Evolutionary conservation across 2,797 vertebrate species (phyloP).

Genomic region (Scleropages formosus): DNA sequence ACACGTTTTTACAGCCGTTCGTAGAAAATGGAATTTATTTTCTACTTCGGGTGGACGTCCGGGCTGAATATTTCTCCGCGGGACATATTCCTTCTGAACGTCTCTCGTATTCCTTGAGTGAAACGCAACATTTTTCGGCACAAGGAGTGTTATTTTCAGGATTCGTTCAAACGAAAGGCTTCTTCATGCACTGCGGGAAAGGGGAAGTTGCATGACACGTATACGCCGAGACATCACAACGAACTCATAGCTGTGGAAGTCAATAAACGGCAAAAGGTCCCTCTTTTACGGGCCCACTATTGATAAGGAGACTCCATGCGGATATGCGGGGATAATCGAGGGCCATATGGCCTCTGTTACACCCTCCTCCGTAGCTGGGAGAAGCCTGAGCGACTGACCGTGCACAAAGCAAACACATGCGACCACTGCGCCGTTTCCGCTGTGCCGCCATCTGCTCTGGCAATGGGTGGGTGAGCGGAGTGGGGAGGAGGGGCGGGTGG

Average conservation of each 20-base stretch:
- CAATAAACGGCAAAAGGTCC: neutral
- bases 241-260: neutral
- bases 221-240: neutral
- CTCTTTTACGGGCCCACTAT: neutral
- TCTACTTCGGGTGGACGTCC: neutral
- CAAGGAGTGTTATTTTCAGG: neutral
- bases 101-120: neutral
- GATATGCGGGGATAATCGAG: constrained; percentile 37
- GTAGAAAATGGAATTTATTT: neutral
- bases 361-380: constrained; percentile 39
- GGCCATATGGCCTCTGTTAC: constrained; percentile 42
- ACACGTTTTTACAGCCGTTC: neutral
- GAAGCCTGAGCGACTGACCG: constrained; percentile 57
- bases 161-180: neutral
- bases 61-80: neutral
- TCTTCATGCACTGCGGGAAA: neutral
- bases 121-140: neutral
- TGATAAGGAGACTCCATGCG: constrained; percentile 22
- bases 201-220: neutral
- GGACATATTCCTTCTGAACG: neutral
- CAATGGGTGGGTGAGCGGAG: neutral
- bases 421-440: constrained; percentile 56
- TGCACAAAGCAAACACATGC: constrained; percentile 70
- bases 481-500: neutral
- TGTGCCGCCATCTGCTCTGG: constrained; percentile 68